Evolutionary conservation across 1,140 invertebrate species (phyloP), one percentile per base, ranked within the genome.

Genomic region (Grapholita molesta): DNA sequence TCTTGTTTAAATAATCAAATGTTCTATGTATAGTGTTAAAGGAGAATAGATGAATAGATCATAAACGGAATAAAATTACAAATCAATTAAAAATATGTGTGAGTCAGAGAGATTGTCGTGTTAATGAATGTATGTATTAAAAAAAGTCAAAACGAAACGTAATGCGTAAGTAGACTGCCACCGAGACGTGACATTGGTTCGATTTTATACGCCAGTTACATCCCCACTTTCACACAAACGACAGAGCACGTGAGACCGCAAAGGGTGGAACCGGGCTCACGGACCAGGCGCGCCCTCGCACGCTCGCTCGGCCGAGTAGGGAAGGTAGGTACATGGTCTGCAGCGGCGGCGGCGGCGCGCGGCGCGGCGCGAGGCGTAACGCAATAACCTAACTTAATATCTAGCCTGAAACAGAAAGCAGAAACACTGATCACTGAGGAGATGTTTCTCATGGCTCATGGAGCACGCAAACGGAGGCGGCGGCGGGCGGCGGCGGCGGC

Each of bases 361-460:
- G 70, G 48, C 57, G 32, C 5, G 15, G 64, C 28, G 18, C 38
- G 70, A 76, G 79, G 74, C 80, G 71, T 69, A 66, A 78, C 76
- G 52, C 79, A 78, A 77, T 68, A 81, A 89, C 86, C 85, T 89
- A 89, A 89, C 86, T 85, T 89, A 89, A 68, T 68, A 87, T 86
- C 85, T 89, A 87, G 84, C 74, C 86, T 89, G 86, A 80, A 89
- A 89, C 86, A 89, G 86, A 89, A 89, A 89, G 86, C 86, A 89
- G 85, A 89, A 77, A 83, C 80, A 77, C 74, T 77, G 84, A 85
- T 87, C 84, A 87, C 85, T 89, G 82, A 80, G 79, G 69, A 70
- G 18, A 72, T 69, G 53, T 67, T 70, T 70, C 66, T 57, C 33
- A 11, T 70, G 66, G 52, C 32, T n/a, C n/a, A n/a, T n/a, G n/a